Conservation (phyloP, 2,888 invertebrate genomes). For the Aethes cnicana region DNA sequence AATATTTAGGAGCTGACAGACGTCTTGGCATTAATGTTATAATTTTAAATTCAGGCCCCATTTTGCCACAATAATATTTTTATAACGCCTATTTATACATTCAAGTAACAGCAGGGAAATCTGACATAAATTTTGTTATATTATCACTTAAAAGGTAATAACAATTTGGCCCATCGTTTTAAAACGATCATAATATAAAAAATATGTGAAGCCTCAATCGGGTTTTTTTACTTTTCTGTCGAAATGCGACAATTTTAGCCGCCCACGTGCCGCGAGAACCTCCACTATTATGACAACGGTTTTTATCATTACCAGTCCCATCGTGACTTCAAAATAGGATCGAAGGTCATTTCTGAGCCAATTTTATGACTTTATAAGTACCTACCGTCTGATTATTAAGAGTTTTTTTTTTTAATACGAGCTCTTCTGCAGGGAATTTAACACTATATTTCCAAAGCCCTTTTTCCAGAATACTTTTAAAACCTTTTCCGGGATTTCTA, state of each 20-base stretch:
- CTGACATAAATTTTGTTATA: constrained; percentile 8
- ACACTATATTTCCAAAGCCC: too few relatives aligned
- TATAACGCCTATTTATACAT: constrained; percentile 4
- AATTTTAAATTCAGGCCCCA: neutral
- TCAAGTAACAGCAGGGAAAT: neutral
- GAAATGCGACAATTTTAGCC: constrained; percentile 6
- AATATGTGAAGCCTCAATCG: constrained; percentile 9
- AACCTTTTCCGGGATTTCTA: too few relatives aligned
- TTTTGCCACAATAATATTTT: neutral
- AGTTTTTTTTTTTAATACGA: neutral
- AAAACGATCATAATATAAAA: constrained; percentile 2
- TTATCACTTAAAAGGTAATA: constrained; percentile 25
- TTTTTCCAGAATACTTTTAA: too few relatives aligned
- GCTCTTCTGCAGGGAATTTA: too few relatives aligned
- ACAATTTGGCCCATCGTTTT: constrained; percentile 15
- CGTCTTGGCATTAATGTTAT: too few relatives aligned
- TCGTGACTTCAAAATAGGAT: neutral
- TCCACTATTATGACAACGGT: constrained; percentile 6
- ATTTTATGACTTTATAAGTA: constrained; percentile 6
- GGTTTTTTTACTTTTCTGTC: constrained; percentile 5
- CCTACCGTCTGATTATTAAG: neutral
- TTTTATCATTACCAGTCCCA: constrained; percentile 5
- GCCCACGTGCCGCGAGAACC: constrained; percentile 8
- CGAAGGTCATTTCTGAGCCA: constrained; percentile 1
- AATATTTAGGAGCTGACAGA: too few relatives aligned